Conservation (phyloP, 2,888 invertebrate species). For the Macrosoma leucophasiata region DNA sequence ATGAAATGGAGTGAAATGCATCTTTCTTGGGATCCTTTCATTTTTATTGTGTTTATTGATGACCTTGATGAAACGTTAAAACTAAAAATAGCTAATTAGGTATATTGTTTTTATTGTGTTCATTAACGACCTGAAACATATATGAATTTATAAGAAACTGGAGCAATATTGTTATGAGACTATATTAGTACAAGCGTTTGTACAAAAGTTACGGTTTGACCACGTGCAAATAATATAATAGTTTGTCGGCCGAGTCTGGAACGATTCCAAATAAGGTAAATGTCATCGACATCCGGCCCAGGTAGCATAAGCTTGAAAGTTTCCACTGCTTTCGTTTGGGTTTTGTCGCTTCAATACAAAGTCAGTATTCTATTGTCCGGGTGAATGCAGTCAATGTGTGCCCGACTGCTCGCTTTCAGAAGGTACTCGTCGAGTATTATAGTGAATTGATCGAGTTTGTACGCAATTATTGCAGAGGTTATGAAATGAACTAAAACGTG, state of each 20-base stretch:
- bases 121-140: no score
- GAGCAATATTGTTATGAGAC: no score
- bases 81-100: no score
- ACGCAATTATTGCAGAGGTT: constrained; percentile 36
- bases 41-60: no score
- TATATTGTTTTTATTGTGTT: no score
- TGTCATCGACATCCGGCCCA: constrained; percentile 63
- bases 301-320: constrained; percentile 19
- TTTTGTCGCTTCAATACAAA: constrained; percentile 32
- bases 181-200: no score
- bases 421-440: constrained; percentile 55
- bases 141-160: no score
- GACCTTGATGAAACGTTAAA: no score
- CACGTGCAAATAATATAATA: constrained; percentile 70
- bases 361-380: constrained; percentile 32
- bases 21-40: no score
- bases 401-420: constrained; percentile 54
- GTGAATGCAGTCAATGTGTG: constrained; percentile 30
- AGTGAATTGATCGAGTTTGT: constrained; percentile 56
- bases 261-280: constrained; percentile 70
- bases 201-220: no score
- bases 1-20: no score
- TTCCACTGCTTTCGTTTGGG: constrained; percentile 18
- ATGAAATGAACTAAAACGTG: no score
- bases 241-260: constrained; percentile 59